Evolutionary conservation across 2,113 vertebrate species (phyloP), one percentile per base, ranked within the genome.

Genomic region (Vidua macroura): DNA sequence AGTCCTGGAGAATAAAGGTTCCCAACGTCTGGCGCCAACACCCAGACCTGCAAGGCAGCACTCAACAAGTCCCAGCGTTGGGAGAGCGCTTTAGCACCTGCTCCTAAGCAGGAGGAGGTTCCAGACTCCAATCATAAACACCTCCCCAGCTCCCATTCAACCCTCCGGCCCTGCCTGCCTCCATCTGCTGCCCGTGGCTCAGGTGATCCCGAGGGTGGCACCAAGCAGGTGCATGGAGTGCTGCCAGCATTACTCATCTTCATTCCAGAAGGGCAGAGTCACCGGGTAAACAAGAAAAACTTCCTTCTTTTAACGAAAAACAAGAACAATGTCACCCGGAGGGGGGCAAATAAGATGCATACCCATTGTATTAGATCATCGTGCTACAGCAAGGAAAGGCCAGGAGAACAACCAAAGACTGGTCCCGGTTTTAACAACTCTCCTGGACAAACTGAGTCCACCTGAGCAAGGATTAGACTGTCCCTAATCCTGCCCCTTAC

Each of bases 181-280:
- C 21, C n/a, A 48, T 89, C 56, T 96, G 92, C 96, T 63, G 94
- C 60, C 86, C 23, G 27, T 21, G 30, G 77, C 92, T 93, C 96
- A 97, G 96, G 94, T 96, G 91, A 96, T 81, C 55, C 24, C 17
- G 89, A 97, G 97, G 98, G 98, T 97, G 98, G 97, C 95, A 96
- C 81, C 11, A 3, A 97, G 97, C 98, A 98, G 98, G 98, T 98
- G 98, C 96, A 97, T 88, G 98, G 97, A 96, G 53, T 18, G 9
- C 48, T 16, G 97, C 97, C 98, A 97, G 15, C 35, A 37, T 97
- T 97, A 97, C 93, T 96, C 95, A 97, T 97, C 95, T 90, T 96
- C 98, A 98, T 98, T 95, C 98, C 98, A 94, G 27, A 95, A 85
- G 83, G 81, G 35, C 82, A 97, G 80, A 97, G 96, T 98, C 97